phyloP scores from a whole-genome alignment of 30 jellyfish, hydroid and myxozoan species.

The Mastigias papua region DNA sequence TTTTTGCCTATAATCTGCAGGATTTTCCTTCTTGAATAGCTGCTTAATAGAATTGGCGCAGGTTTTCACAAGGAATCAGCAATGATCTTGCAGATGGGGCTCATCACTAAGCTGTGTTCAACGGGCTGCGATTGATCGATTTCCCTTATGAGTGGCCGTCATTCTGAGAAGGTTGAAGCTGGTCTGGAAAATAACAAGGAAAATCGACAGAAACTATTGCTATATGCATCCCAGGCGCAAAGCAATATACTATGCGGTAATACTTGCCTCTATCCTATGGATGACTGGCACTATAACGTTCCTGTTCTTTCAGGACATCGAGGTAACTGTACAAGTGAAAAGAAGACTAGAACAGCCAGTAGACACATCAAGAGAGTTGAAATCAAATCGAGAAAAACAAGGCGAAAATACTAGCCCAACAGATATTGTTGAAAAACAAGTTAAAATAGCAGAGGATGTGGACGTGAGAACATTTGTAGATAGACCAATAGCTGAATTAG shows the following conservation, averaged over 20 bases:
- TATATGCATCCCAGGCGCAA: conserved; percentile 85
- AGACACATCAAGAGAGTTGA: conserved; percentile 11
- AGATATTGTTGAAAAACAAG: not conserved
- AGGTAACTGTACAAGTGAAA: conserved; percentile 96
- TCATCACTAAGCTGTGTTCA: not conserved
- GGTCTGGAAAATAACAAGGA: conserved; percentile 33
- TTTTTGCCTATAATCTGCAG: not conserved
- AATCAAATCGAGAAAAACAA: conserved; percentile 42
- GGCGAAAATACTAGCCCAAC: conserved; percentile 23
- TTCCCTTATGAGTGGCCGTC: not conserved
- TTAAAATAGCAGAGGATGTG: not conserved
- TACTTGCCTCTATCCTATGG: conserved; percentile 94
- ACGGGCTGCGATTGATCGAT: not conserved
- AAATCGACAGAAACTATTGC: not conserved
- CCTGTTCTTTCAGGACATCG: conserved; percentile 95
- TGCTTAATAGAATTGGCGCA: not conserved
- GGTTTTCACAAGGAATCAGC: not conserved
- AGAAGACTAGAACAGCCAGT: conserved; percentile 67
- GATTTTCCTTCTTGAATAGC: not conserved
- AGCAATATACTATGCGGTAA: conserved; percentile 83
- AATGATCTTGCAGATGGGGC: not conserved
- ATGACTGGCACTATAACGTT: conserved; percentile 87
- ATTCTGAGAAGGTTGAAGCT: not conserved
- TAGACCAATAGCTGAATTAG: conserved; percentile 11
- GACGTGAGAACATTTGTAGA: not conserved